These are phyloP conservation scores for Halcyon chelicuti DNA, from an alignment of 2,797 vertebrate species.

Conservation along the genomic window DNA sequence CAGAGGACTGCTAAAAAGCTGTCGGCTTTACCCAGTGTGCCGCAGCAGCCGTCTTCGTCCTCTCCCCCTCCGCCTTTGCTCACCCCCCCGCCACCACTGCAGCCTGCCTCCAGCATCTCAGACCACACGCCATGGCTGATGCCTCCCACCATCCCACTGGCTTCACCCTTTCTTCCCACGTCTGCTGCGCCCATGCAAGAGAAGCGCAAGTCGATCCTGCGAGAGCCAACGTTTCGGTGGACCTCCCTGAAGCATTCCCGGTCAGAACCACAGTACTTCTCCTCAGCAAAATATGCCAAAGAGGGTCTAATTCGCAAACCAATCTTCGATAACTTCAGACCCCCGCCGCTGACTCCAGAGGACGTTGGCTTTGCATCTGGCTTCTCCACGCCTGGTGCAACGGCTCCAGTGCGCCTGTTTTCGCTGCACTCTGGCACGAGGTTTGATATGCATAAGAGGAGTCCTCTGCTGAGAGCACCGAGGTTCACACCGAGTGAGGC, in stretches of 20 bases:
- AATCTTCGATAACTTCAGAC: conserved; percentile 97
- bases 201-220: conserved; percentile 93
- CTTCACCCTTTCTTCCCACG: conserved; percentile 86
- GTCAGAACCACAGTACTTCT: conserved; percentile 93
- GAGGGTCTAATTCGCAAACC: conserved; percentile 98
- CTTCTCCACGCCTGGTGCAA: conserved; percentile 82
- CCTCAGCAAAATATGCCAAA: conserved; percentile 99
- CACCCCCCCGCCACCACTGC: conserved; percentile 83
- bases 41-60: conserved; percentile 91
- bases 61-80: conserved; percentile 93
- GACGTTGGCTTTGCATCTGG: conserved; percentile 91
- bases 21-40: conserved; percentile 84
- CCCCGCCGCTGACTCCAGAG: conserved; percentile 93
- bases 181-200: conserved; percentile 87
- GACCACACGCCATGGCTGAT: conserved; percentile 91
- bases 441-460: conserved; percentile 91
- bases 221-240: conserved; percentile 97
- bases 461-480: conserved; percentile 91
- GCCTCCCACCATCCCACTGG: conserved; percentile 87
- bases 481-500: conserved; percentile 98
- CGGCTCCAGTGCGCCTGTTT: conserved; percentile 88
- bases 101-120: conserved; percentile 85
- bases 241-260: conserved; percentile 90
- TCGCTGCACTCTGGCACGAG: conserved; percentile 87
- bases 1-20: conserved; percentile 88